Percentiles rank a stretch among this genome's conserved stretches.
Conservation (phyloP, 2,888 invertebrate species). For the Hirtodrosophila duncani region DNA sequence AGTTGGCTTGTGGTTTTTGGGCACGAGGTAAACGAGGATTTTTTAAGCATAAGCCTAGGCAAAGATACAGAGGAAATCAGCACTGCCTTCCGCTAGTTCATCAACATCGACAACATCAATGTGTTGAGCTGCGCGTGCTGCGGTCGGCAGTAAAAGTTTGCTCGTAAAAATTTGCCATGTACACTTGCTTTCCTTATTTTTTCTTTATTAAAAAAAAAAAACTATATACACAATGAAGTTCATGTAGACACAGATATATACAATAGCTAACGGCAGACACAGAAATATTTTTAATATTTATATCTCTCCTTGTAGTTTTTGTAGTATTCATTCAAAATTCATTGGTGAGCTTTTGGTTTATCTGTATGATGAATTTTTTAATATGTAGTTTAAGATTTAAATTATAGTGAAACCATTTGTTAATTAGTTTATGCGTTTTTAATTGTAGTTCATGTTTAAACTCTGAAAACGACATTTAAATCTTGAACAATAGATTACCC, state of each 20-base stretch:
- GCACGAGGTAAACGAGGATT: slow-evolving; percentile 40
- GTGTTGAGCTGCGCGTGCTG: slow-evolving; percentile 51
- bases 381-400: no score
- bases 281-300: no score
- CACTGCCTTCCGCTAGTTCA: slow-evolving; percentile 31
- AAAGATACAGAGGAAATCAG: background rate
- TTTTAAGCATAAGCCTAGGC: slow-evolving; percentile 37
- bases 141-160: slow-evolving; percentile 48
- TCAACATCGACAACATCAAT: no score
- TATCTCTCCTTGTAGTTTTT: no score
- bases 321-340: no score
- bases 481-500: no score
- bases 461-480: no score
- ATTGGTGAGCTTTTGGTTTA: no score
- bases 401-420: no score
- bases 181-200: slow-evolving; percentile 45
- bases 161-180: slow-evolving; percentile 49
- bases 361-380: no score
- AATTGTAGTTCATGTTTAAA: no score
- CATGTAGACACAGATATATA: slow-evolving; percentile 63
- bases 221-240: slow-evolving; percentile 73
- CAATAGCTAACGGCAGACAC: slow-evolving; percentile 31
- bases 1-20: slow-evolving; percentile 9
- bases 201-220: slow-evolving; percentile 64
- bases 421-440: no score